Base-by-base conservation (phyloP, 2,797 vertebrate species). In the Manis pentadactyla region DNA sequence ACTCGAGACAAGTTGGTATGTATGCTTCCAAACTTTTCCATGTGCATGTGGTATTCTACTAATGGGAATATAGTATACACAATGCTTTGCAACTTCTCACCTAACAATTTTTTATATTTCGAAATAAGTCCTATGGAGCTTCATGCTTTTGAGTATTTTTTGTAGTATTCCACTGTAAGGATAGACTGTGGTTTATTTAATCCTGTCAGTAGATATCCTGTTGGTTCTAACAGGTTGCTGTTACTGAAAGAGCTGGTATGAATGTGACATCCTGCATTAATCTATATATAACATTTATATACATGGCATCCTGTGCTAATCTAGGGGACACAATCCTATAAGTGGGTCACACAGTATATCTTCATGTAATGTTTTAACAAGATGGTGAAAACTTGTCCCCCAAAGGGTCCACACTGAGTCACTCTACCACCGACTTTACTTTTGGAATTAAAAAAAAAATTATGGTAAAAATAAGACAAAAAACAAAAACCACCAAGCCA, bases 381-480 rank as follows among this genome's bases (percentile, higher is more conserved):
- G 46, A 34, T n/a, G 31, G 34, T 93, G 31, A 95, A 88, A 95
- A 71, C 5, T 42, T 94, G 37, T 53, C 31, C 17, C 57, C 27
- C 42, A 46, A 73, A 89, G 19, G 53, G 49, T 86, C 90, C 84
- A 89, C 31, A 94, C 0, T 14, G 86, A 82, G 63, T 68, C 69
- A 77, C n/a, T 49, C 25, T 78, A 71, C 46, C 68, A 78, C 18
- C 12, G 78, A 74, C 42, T 59, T 78, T 42, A 68, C 34, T 89
- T 95, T 29, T 29, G 25, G 71, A 90, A 95, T 75, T n/a, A 29
- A 85, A 81, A 53, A 64, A 75, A 75, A n/a, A 3, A 31, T 11
- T 86, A 59, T 19, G 57, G 49, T 89, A 79, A 90, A 85, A 82
- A 79, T 31, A 55, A 92, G 84, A 89, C n/a, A 77, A 88, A 71